These are phyloP conservation scores for Hydrotaea cyrtoneurina DNA, from an alignment of 2,888 invertebrate genomes.

Conservation along the genomic window DNA sequence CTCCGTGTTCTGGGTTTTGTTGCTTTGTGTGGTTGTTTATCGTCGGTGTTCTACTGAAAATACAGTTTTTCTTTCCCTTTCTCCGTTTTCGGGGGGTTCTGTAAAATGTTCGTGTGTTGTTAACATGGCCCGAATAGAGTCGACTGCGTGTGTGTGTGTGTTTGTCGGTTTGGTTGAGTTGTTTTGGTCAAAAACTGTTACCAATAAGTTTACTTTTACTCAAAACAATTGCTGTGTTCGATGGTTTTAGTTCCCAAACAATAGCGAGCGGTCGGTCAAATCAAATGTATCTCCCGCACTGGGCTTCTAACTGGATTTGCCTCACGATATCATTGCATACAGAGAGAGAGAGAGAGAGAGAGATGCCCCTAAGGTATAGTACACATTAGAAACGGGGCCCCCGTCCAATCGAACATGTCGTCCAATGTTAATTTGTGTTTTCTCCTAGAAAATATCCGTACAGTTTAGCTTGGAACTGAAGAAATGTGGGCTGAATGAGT, in stretches of 20 bases:
- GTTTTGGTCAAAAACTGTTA: constrained; percentile 35
- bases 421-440: background rate
- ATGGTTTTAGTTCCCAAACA: background rate
- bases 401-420: too few relatives aligned
- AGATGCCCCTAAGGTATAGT: too few relatives aligned
- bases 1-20: constrained; percentile 34
- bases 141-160: background rate
- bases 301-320: too few relatives aligned
- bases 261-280: too few relatives aligned
- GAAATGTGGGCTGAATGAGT: constrained; percentile 23
- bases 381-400: too few relatives aligned
- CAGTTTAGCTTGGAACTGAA: constrained; percentile 2
- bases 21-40: background rate
- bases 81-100: constrained; percentile 14
- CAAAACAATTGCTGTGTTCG: constrained; percentile 7
- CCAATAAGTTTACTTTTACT: constrained; percentile 26
- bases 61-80: constrained; percentile 15
- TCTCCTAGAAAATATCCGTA: background rate
- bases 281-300: too few relatives aligned
- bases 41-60: constrained; percentile 32
- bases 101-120: constrained; percentile 24
- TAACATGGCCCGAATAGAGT: constrained; percentile 19
- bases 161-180: constrained; percentile 6
- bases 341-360: too few relatives aligned
- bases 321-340: too few relatives aligned